Conservation (phyloP, 2,888 invertebrate genomes). For the Chrysopilus asiliformis region DNA sequence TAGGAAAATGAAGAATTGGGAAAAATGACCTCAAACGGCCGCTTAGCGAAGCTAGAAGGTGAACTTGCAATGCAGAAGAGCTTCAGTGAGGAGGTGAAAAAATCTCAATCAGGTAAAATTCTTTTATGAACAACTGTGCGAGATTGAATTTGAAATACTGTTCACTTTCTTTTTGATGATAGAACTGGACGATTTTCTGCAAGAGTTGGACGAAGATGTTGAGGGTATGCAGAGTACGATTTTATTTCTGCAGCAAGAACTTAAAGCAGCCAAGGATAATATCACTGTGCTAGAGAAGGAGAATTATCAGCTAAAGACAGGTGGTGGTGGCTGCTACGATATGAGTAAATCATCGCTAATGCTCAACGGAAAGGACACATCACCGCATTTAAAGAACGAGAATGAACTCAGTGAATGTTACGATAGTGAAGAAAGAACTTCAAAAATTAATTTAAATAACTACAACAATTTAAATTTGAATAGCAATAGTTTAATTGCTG, state of each 20-base stretch:
- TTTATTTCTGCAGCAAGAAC: constrained; percentile 82
- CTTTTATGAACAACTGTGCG: not conserved
- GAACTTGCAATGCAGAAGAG: constrained; percentile 90
- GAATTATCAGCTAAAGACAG: constrained; percentile 27
- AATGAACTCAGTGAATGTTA: constrained; percentile 13
- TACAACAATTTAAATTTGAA: constrained; percentile 5
- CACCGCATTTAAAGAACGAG: constrained; percentile 9
- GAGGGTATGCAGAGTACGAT: constrained; percentile 99
- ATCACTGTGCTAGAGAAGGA: constrained; percentile 51
- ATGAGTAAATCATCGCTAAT: constrained; percentile 1
- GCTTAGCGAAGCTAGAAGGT: constrained; percentile 89
- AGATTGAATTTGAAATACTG: constrained; percentile 4
- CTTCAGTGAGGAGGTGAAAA: constrained; percentile 91
- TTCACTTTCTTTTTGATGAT: constrained; percentile 22
- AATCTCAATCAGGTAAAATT: constrained; percentile 88
- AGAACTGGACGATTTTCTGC: constrained; percentile 91
- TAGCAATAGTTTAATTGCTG: constrained; percentile 1
- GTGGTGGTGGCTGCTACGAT: constrained; percentile 4
- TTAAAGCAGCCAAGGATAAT: constrained; percentile 67
- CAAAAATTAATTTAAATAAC: constrained; percentile 10
- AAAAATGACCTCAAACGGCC: constrained; percentile 86
- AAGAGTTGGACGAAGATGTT: constrained; percentile 92
- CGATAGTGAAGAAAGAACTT: constrained; percentile 13
- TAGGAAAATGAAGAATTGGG: constrained; percentile 92
- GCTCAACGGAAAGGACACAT: constrained; percentile 13